Base-by-base conservation (phyloP, 2,797 vertebrate species). In the Poecilia velifera region DNA sequence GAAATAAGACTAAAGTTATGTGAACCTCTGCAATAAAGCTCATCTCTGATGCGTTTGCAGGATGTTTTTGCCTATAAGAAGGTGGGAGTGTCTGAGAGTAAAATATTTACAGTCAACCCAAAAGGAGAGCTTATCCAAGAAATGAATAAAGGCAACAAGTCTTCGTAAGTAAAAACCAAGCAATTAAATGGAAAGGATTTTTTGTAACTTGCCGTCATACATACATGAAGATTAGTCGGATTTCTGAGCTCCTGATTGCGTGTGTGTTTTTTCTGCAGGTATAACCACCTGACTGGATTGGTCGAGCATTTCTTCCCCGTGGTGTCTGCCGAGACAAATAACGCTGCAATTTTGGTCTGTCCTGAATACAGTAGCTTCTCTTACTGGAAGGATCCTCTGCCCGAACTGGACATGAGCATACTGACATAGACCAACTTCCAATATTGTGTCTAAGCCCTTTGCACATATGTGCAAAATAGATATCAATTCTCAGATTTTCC, bases 61-160 rank as follows among this genome's bases (percentile, higher is more conserved):
- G 98, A 99, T 49, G 97, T 96, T 4, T 96, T 91, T 0, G 96
- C 98, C 57, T 99, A 99, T 85, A 97, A 94, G 89, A 90, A 97
- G 64, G 97, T 99, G 3, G 97, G 97, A 2, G 96, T 99, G 20
- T 92, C 95, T 0, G 95, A 97, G 62, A 96, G 94, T 31, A 95
- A 85, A 49, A 97, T 99, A 89, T 99, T 99, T 88, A 99, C 97
- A 0, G 97, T 99, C 76, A 99, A 98, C 88, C 97, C 98, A n/a
- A 97, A 95, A 87, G 98, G 98, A 92, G 98, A 99, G 85, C 95
- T 99, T 59, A 97, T 93, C 76, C 97, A 97, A 94, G 98, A 99
- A 90, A 95, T 94, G 87, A 93, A 89, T 0, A 97, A 96, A 94
- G 96, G 92, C 83, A 96, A 96, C 92, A 99, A 98, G 83, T 98